These are phyloP conservation scores for Seriola aureovittata DNA, from an alignment of 2,113 vertebrate species.

Conservation along the genomic window DNA sequence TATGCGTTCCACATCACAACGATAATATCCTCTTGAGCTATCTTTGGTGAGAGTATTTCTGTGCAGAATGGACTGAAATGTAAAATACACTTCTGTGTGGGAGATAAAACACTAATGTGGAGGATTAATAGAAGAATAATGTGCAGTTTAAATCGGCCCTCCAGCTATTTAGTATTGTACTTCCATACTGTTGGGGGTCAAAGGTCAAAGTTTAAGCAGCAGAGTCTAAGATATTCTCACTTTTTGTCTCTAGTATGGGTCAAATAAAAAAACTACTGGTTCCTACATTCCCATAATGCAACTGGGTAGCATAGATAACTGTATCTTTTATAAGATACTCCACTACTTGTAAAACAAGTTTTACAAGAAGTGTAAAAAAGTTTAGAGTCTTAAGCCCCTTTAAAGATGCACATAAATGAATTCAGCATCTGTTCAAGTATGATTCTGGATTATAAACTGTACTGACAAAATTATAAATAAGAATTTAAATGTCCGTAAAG, in stretches of 20 bases:
- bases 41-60: conserved; percentile 44
- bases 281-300: not conserved
- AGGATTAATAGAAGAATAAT: not conserved
- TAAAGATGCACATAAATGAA: not conserved
- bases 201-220: not conserved
- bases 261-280: not conserved
- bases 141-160: conserved; percentile 6
- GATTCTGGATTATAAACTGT: not conserved
- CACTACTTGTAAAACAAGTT: not conserved
- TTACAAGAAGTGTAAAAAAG: no score
- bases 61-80: conserved; percentile 22
- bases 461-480: not conserved
- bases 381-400: not conserved
- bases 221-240: not conserved
- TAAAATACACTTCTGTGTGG: not conserved
- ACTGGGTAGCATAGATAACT: no score
- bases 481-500: conserved; percentile 24
- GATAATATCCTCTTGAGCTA: conserved; percentile 13
- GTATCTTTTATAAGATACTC: no score
- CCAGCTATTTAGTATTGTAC: not conserved
- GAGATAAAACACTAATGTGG: conserved; percentile 1
- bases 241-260: not conserved
- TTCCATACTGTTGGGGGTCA: not conserved
- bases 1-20: conserved; percentile 32
- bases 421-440: not conserved